phyloP scores from a whole-genome alignment of 2,113 vertebrate genomes.

The Pseudolaguvia tuberculata region DNA sequence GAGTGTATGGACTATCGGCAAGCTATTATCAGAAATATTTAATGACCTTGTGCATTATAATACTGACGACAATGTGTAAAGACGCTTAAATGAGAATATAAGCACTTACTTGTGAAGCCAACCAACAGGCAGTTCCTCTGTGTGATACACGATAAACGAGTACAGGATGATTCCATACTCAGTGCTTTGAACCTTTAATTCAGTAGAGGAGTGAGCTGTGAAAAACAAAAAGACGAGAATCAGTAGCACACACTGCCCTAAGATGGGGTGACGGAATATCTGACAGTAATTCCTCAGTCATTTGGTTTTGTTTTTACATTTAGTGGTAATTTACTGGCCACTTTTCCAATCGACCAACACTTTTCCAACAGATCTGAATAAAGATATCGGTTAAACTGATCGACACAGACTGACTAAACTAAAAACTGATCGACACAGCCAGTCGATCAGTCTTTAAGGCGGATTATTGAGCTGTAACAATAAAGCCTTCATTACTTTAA shows the following conservation, averaged over 20 bases:
- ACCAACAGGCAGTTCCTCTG: conserved; percentile 82
- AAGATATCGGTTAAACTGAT: neutral
- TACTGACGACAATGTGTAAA: too few relatives aligned
- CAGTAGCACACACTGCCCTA: neutral
- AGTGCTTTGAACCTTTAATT: conserved; percentile 84
- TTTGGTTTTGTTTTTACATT: neutral
- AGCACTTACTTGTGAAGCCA: conserved; percentile 87
- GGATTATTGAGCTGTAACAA: neutral
- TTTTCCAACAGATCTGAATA: conserved; percentile 5
- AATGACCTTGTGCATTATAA: neutral
- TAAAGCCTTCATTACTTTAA: neutral
- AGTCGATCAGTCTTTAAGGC: neutral
- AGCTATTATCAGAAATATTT: too few relatives aligned
- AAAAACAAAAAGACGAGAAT: conserved; percentile 36
- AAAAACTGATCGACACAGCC: too few relatives aligned
- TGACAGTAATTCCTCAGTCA: too few relatives aligned
- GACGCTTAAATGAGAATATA: neutral
- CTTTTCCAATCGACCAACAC: neutral
- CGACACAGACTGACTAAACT: too few relatives aligned
- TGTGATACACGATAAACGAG: conserved; percentile 78
- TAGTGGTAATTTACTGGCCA: neutral
- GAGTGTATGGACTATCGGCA: too few relatives aligned
- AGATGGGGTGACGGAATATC: neutral
- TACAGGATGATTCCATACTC: conserved; percentile 90
- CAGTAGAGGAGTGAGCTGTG: conserved; percentile 83